Percentiles rank a stretch among this genome's conserved stretches.
phyloP scores from a whole-genome alignment of 2,113 vertebrate species.

The Protomyctophum bolini region DNA sequence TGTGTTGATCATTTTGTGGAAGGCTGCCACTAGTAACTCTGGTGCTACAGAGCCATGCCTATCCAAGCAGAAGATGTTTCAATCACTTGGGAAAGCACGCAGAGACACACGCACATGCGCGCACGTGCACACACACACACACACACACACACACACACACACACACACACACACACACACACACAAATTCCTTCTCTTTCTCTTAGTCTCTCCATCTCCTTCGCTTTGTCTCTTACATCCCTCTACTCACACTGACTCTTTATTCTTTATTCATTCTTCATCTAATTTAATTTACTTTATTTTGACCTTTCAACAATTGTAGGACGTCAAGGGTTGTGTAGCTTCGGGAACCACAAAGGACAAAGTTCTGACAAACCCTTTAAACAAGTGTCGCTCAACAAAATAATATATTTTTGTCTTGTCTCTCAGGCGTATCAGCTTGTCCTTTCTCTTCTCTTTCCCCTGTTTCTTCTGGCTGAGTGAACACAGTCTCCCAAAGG shows the following conservation, averaged over 20 bases:
- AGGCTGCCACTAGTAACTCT: slow-evolving; percentile 40
- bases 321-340: no score
- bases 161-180: slow-evolving; percentile 34
- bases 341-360: no score
- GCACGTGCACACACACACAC: not conserved
- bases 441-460: no score
- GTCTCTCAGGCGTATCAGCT: no score
- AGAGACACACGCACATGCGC: not conserved
- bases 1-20: slow-evolving; percentile 49
- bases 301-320: no score
- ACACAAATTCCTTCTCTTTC: slow-evolving; percentile 10
- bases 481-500: slow-evolving; percentile 1
- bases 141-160: slow-evolving; percentile 25
- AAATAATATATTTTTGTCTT: no score
- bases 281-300: no score
- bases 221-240: no score
- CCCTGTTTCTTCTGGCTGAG: not conserved
- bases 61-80: slow-evolving; percentile 68
- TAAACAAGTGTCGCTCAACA: no score
- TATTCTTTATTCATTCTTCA: no score
- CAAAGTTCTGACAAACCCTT: no score
- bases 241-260: no score
- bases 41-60: slow-evolving; percentile 31
- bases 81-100: slow-evolving; percentile 47
- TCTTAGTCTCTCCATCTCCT: not conserved